Percentiles rank a stretch among this genome's conserved stretches.
phyloP scores from a whole-genome alignment of 2,113 vertebrate genomes.

The Otocyon megalotis region DNA sequence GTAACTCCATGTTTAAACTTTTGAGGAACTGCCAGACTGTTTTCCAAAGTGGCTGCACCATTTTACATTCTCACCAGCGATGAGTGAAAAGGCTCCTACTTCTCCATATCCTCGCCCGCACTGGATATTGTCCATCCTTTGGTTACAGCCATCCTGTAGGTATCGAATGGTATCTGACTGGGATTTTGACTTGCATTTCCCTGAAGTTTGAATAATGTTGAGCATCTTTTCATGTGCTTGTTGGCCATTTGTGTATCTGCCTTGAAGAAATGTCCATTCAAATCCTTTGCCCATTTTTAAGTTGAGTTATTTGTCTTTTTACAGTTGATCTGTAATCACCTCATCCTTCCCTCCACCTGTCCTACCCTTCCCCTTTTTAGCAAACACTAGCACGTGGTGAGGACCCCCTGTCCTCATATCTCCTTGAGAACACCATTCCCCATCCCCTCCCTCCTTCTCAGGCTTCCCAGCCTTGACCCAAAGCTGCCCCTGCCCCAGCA shows the following conservation, averaged over 20 bases:
- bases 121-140: not conserved
- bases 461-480: not conserved
- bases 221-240: not conserved
- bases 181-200: not conserved
- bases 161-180: not conserved
- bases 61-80: not conserved
- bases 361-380: not conserved
- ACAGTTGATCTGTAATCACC: not conserved
- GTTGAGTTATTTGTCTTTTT: not conserved
- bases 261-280: conserved; percentile 45
- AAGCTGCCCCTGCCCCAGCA: not conserved
- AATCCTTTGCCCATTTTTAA: conserved; percentile 26
- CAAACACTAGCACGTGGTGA: not conserved
- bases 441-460: not conserved
- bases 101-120: not conserved
- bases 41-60: not conserved
- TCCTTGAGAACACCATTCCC: not conserved
- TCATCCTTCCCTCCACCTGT: not conserved
- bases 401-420: not conserved
- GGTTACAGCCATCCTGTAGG: not conserved
- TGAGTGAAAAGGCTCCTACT: not conserved
- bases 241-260: not conserved
- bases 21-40: not conserved
- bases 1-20: not conserved
- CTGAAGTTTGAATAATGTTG: not conserved